Evolutionary conservation across 2,888 invertebrate genomes (phyloP).

Genomic region (Subacronicta megacephala): DNA sequence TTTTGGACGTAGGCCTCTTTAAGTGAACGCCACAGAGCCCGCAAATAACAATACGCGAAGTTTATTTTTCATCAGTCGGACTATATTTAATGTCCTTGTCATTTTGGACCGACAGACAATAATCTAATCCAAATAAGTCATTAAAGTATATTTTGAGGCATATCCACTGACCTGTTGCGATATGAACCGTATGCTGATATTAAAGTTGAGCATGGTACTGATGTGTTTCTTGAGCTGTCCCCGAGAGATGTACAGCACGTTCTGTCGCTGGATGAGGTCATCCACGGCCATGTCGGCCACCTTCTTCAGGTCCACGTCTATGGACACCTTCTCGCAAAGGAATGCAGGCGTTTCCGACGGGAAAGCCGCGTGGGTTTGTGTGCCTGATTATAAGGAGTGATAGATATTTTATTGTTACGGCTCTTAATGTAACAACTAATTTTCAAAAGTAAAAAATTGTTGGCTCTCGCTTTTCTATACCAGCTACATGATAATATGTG

Average conservation of each 20-base stretch:
- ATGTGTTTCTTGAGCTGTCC: constrained; percentile 97
- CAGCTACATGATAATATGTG: too few relatives aligned
- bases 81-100: too few relatives aligned
- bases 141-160: background rate
- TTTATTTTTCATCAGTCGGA: too few relatives aligned
- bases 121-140: too few relatives aligned
- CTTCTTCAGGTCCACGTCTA: constrained; percentile 96
- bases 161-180: constrained; percentile 93
- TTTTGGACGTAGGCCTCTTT: too few relatives aligned
- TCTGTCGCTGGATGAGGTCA: constrained; percentile 94
- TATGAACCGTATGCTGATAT: constrained; percentile 96
- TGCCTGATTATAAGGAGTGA: constrained; percentile 61
- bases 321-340: constrained; percentile 96
- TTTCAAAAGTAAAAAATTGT: too few relatives aligned
- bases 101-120: too few relatives aligned
- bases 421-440: too few relatives aligned
- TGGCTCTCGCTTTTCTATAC: too few relatives aligned
- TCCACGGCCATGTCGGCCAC: constrained; percentile 97
- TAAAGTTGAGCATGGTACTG: constrained; percentile 97
- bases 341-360: constrained; percentile 95
- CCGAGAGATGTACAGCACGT: constrained; percentile 95
- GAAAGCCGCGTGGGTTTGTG: constrained; percentile 82
- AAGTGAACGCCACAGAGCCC: too few relatives aligned
- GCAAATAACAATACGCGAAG: too few relatives aligned
- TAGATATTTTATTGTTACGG: background rate